Evolutionary conservation across 2,888 invertebrate genomes (phyloP).

Genomic region (Cremastinae sp.): DNA sequence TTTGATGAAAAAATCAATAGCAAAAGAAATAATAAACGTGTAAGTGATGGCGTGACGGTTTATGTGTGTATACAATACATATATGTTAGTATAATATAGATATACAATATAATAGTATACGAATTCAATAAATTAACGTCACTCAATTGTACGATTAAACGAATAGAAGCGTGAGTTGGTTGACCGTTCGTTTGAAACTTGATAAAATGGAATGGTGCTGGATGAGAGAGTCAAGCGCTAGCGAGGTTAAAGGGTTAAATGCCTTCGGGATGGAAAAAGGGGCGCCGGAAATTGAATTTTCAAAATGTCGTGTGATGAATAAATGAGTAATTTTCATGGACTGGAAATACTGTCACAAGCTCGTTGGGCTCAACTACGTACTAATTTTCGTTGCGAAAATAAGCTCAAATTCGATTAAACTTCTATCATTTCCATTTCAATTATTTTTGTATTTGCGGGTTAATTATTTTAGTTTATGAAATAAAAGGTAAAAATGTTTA

Average conservation of each 20-base stretch:
- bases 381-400: constrained; percentile 21
- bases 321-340: constrained; percentile 48
- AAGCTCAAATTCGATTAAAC: background rate
- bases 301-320: constrained; percentile 56
- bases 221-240: constrained; percentile 8
- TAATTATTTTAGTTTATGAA: no score
- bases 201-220: constrained; percentile 38
- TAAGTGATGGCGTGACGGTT: background rate
- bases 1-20: no score
- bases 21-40: no score
- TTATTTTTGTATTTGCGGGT: background rate
- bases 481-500: no score
- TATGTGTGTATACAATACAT: constrained; percentile 3
- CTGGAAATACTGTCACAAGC: constrained; percentile 7
- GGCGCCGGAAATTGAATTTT: constrained; percentile 54
- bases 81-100: no score
- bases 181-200: constrained; percentile 41
- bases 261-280: constrained; percentile 22
- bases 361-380: constrained; percentile 24
- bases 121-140: constrained; percentile 54
- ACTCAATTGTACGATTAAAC: constrained; percentile 48
- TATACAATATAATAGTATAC: no score
- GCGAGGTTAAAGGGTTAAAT: constrained; percentile 31
- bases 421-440: background rate
- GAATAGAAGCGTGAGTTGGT: constrained; percentile 30